phyloP scores from a whole-genome alignment of 2,797 vertebrate genomes.

The Sebastolobus altivelis region DNA sequence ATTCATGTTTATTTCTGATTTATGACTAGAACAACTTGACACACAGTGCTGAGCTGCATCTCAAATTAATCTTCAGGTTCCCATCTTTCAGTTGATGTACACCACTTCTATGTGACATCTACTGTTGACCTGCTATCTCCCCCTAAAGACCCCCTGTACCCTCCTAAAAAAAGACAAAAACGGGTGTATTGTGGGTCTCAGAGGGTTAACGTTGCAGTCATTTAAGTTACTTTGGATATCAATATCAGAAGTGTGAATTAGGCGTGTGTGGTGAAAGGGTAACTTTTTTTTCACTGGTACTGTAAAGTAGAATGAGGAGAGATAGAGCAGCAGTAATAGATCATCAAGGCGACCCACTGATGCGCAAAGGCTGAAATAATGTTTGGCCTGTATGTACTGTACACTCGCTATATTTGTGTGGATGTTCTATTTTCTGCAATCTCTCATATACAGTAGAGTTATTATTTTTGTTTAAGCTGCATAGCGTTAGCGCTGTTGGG shows the following conservation, averaged over 20 bases:
- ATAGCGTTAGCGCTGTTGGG: neutral
- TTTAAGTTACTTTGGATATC: neutral
- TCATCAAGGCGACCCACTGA: slow-evolving; percentile 38
- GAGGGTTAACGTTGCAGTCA: neutral
- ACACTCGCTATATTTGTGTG: slow-evolving; percentile 1
- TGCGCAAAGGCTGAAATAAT: slow-evolving; percentile 32
- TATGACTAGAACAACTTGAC: no score
- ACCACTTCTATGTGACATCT: no score
- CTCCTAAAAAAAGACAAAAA: no score
- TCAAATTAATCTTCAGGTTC: no score
- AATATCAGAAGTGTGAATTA: neutral
- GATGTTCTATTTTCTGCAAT: slow-evolving; percentile 16
- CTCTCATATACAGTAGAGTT: neutral
- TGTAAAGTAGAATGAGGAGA: neutral
- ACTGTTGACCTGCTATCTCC: no score
- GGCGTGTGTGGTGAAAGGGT: neutral
- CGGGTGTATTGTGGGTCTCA: no score
- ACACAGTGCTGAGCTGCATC: no score
- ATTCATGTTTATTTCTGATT: no score
- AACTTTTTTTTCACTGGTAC: neutral
- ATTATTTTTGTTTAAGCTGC: slow-evolving; percentile 26
- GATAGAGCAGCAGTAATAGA: neutral
- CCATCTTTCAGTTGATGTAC: no score
- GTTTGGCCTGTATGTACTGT: slow-evolving; percentile 9
- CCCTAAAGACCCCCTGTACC: no score